Conservation (phyloP, 2,888 invertebrate genomes). For the Schizotus pectinicornis region DNA sequence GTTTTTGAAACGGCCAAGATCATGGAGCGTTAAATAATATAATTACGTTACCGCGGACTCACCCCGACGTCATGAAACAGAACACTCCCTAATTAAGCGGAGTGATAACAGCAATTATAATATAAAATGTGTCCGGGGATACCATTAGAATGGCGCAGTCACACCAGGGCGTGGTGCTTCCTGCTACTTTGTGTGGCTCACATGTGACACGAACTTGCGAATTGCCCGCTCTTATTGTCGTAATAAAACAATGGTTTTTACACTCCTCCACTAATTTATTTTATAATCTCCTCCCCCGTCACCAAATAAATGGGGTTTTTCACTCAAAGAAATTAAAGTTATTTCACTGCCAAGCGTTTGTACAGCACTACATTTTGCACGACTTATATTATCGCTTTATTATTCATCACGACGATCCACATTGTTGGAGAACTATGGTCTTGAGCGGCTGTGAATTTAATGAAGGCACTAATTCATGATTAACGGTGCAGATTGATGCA, state of each 20-base stretch:
- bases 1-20: not conserved
- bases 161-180: conserved; percentile 38
- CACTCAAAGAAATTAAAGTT: no score
- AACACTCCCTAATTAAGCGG: conserved; percentile 52
- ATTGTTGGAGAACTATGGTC: no score
- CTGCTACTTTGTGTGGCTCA: not conserved
- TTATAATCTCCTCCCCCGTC: no score
- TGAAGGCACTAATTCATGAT: no score
- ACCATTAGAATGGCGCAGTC: conserved; percentile 41
- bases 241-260: not conserved
- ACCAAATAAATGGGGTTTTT: no score
- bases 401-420: no score
- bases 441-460: no score
- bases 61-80: conserved; percentile 36
- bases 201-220: conserved; percentile 21
- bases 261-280: not conserved
- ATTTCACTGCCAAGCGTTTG: no score
- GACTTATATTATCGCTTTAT: no score
- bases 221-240: conserved; percentile 10
- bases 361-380: no score
- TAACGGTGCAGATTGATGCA: no score
- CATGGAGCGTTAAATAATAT: conserved; percentile 26
- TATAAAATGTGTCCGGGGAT: conserved; percentile 50
- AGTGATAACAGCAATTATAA: conserved; percentile 54
- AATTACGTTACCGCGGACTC: conserved; percentile 30